These are phyloP conservation scores for Casuarius casuarius DNA, from an alignment of 2,113 vertebrate species.

Conservation along the genomic window DNA sequence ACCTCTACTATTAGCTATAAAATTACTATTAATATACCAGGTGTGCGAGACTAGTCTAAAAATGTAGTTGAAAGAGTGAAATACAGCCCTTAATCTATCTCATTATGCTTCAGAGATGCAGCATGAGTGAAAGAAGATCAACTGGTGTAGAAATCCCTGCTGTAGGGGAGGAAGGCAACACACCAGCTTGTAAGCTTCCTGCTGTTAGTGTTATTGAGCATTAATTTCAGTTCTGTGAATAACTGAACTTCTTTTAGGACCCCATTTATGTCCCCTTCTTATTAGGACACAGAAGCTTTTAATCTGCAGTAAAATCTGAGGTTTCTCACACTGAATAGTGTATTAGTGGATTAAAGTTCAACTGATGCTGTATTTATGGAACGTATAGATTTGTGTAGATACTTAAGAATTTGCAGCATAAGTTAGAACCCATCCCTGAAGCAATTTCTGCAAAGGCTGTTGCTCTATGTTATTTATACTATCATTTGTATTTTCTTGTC, in stretches of 20 bases:
- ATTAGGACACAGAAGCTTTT: constrained; percentile 24
- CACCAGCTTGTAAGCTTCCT: background rate
- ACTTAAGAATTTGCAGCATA: background rate
- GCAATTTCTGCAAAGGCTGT: constrained; percentile 59
- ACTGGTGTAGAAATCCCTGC: background rate
- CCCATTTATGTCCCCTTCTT: background rate
- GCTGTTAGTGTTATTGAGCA: background rate
- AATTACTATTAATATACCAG: background rate
- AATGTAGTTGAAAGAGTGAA: constrained; percentile 2
- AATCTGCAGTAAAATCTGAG: constrained; percentile 6
- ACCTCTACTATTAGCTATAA: constrained; percentile 3
- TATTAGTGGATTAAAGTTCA: constrained; percentile 14
- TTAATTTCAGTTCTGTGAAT: background rate
- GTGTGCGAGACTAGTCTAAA: background rate
- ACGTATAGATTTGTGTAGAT: background rate
- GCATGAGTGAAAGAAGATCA: background rate
- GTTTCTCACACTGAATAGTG: background rate
- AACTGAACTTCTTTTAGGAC: background rate
- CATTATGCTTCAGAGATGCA: background rate
- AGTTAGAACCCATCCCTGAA: constrained; percentile 8
- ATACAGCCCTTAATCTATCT: background rate
- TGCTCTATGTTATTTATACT: constrained; percentile 48
- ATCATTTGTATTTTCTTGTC: constrained; percentile 54
- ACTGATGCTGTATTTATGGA: constrained; percentile 6
- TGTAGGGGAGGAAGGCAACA: background rate